Percentiles rank a stretch among this genome's conserved stretches.
Evolutionary conservation across 2,797 vertebrate species (phyloP).

Genomic region (Poeciliopsis infans): DNA sequence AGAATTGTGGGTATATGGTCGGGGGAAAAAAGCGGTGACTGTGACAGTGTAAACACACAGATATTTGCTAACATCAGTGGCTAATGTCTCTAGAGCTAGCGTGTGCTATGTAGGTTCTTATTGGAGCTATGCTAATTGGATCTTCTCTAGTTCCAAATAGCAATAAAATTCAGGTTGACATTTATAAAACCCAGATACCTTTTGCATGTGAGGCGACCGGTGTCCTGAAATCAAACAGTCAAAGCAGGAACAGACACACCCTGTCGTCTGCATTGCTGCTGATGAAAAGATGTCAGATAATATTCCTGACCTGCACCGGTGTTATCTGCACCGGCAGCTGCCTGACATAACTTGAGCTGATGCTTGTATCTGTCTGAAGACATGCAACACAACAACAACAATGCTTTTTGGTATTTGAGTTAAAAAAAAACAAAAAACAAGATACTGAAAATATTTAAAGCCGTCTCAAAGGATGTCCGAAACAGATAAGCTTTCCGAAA

Average conservation of each 20-base stretch:
- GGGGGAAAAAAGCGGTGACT: not conserved
- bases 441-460: slow-evolving; percentile 1
- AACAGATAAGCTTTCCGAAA: not conserved
- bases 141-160: not conserved
- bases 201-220: not conserved
- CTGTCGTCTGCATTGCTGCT: not conserved
- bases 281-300: slow-evolving; percentile 5
- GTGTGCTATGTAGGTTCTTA: not conserved
- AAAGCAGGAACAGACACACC: slow-evolving; percentile 4
- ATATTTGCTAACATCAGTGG: not conserved
- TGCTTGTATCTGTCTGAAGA: slow-evolving; percentile 10
- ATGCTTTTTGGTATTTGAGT: slow-evolving; percentile 2
- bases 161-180: not conserved
- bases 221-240: not conserved
- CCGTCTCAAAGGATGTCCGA: not conserved
- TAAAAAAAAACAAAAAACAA: slow-evolving; percentile 9
- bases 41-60: not conserved
- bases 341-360: slow-evolving; percentile 12
- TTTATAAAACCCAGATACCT: not conserved
- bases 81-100: not conserved
- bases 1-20: not conserved
- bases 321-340: slow-evolving; percentile 18
- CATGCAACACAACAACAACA: slow-evolving; percentile 41
- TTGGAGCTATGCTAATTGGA: not conserved
- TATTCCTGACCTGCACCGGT: slow-evolving; percentile 7